Evolutionary conservation across 2,888 invertebrate genomes (phyloP), one percentile per base, ranked within the genome.

Genomic region (Rapana venosa): DNA sequence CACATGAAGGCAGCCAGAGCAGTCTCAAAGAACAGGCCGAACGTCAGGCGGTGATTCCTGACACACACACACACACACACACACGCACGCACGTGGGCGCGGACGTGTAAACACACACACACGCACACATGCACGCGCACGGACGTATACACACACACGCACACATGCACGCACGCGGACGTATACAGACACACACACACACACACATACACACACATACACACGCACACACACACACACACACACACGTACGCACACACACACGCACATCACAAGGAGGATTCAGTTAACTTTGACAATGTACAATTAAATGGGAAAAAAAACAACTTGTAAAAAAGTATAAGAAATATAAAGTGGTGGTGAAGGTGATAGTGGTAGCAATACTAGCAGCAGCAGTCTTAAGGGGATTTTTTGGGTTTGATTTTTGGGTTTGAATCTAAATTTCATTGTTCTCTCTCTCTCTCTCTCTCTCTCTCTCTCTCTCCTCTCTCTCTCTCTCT

Each of bases 1-100:
- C 95, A 94, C 90, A 96, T 92, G 93, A 95, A 96, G 70, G 95
- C 95, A 91, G 96, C 96, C 88, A 96, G 93, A 11, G 94, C 93
- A 6, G 96, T 96, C 94, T 96, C 96, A 92, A 96, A 96, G 94
- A 96, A 95, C 88, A 96, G 92, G 77, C 96, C 96, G 92, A 96
- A 96, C 56, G 96, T 96, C 94, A 96, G 90, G 90, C 95, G 95
- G 92, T 95, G 95, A 92, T 96, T 96, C 93, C 96, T 96, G 94
- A 66, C 66, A 66, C 61, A 86, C n/a, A 47, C 36, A 56, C 56
- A 84, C 8, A 87, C 30, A 74, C 5, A 79, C 79, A 77, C 70
- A 32, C 13, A 81, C 56, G 22, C 66, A 26, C 32, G 11, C 36
- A 22, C 22, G n/a, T 47, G 15, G 35, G 70, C 77, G n/a, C n/a